A percentile compares a stretch with the other conserved stretches of the same genome.
phyloP scores from a whole-genome alignment of 1,140 invertebrate species.

The Stegodyphus dumicola region DNA sequence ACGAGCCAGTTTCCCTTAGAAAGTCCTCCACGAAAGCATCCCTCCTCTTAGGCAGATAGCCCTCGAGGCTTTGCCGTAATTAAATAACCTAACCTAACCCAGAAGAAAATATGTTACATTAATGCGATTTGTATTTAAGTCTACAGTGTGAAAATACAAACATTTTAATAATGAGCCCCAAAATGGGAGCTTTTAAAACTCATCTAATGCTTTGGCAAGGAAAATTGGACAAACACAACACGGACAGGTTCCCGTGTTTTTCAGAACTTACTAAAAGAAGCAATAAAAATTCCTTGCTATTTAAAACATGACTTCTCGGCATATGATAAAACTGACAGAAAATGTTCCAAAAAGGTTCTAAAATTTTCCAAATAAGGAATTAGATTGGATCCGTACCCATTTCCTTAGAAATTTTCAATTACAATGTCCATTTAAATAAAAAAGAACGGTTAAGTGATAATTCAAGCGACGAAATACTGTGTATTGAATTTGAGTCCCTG shows the following conservation, averaged over 20 bases:
- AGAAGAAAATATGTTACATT: too few species aligned
- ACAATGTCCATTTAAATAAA: constrained; percentile 11
- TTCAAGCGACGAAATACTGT: constrained; percentile 4
- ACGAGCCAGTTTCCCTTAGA: too few species aligned
- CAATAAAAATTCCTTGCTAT: constrained; percentile 11
- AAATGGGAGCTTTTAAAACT: constrained; percentile 21
- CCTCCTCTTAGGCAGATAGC: too few species aligned
- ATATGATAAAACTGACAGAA: constrained; percentile 65
- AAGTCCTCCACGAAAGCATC: too few species aligned
- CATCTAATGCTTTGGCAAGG: constrained; percentile 8
- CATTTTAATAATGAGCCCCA: constrained; percentile 7
- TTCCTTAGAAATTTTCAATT: constrained; percentile 23
- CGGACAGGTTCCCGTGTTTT: constrained; percentile 20
- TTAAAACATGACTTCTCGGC: constrained; percentile 24
- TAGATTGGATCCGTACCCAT: not conserved
- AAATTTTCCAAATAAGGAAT: constrained; percentile 34
- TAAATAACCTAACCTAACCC: too few species aligned
- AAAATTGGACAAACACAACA: constrained; percentile 10
- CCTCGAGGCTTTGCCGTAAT: too few species aligned
- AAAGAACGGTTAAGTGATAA: constrained; percentile 17
- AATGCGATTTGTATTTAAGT: not conserved
- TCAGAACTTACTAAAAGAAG: constrained; percentile 78
- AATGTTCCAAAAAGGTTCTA: constrained; percentile 67
- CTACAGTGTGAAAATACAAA: constrained; percentile 5
- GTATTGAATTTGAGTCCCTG: constrained; percentile 38